Conservation (phyloP, 2,113 vertebrate genomes). For the Sardina pilchardus region DNA sequence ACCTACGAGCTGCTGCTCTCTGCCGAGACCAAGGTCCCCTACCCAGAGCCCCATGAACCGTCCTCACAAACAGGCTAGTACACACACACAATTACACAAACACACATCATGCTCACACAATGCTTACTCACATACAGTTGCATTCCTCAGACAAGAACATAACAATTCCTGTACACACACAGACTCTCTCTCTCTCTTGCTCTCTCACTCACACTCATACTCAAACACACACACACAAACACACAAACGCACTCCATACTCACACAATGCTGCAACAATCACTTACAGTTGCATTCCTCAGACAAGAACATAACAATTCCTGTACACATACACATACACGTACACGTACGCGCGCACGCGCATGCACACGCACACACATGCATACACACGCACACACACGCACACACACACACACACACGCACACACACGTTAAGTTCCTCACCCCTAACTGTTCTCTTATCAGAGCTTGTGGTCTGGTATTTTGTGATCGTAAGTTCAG, state of each 20-base stretch:
- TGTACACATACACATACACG: too few species aligned
- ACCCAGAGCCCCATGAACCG: constrained; percentile 41
- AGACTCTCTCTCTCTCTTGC: neutral
- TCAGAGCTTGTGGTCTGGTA: neutral
- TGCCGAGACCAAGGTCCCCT: constrained; percentile 85
- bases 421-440: neutral
- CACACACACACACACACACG: neutral
- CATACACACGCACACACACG: neutral
- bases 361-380: neutral
- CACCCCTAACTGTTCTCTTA: neutral
- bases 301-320: neutral
- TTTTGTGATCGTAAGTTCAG: neutral
- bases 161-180: neutral
- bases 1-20: constrained; percentile 89
- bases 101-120: neutral
- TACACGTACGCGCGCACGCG: too few species aligned
- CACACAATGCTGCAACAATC: neutral
- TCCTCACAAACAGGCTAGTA: constrained; percentile 47
- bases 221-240: neutral
- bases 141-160: too few species aligned
- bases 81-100: neutral
- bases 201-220: neutral
- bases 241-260: neutral
- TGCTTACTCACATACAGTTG: neutral
- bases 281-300: neutral